A percentile compares a stretch with the other conserved stretches of the same genome.
Conservation (phyloP, 2,113 vertebrate species). For the Chaenogobius annularis region DNA sequence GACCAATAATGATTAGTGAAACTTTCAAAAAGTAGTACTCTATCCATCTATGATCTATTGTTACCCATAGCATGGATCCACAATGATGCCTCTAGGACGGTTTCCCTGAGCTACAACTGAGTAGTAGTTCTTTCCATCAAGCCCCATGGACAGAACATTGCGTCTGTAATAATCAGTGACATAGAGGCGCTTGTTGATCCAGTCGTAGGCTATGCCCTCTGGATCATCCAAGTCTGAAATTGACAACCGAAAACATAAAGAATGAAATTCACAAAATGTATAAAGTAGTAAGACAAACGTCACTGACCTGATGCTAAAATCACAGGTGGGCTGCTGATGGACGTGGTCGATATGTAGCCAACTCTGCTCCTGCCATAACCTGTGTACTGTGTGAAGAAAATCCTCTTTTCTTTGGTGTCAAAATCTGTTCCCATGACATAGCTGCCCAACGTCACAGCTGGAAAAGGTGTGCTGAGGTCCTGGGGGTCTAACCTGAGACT, state of each 20-base stretch:
- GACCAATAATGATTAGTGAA: not conserved
- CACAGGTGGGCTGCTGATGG: slow-evolving; percentile 70
- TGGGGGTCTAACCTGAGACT: slow-evolving; percentile 84
- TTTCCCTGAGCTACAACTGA: slow-evolving; percentile 81
- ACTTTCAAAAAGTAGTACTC: not conserved
- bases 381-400: slow-evolving; percentile 85
- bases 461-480: slow-evolving; percentile 85
- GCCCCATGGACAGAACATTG: slow-evolving; percentile 84
- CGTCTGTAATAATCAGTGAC: slow-evolving; percentile 85
- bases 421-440: slow-evolving; percentile 82
- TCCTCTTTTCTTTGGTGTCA: slow-evolving; percentile 80
- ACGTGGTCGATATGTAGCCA: slow-evolving; percentile 80
- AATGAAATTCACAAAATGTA: not conserved
- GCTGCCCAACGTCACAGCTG: slow-evolving; percentile 74
- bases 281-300: not conserved
- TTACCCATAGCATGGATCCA: slow-evolving; percentile 93
- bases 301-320: slow-evolving; percentile 81
- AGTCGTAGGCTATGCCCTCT: slow-evolving; percentile 91
- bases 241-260: not conserved
- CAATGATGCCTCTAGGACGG: slow-evolving; percentile 81
- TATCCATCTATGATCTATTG: not conserved
- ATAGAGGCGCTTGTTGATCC: slow-evolving; percentile 89
- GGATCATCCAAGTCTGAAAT: slow-evolving; percentile 81
- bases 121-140: slow-evolving; percentile 82
- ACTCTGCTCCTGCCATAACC: slow-evolving; percentile 79